These are phyloP conservation scores for Halictus rubicundus DNA, from an alignment of 1,140 invertebrate species.

Conservation along the genomic window DNA sequence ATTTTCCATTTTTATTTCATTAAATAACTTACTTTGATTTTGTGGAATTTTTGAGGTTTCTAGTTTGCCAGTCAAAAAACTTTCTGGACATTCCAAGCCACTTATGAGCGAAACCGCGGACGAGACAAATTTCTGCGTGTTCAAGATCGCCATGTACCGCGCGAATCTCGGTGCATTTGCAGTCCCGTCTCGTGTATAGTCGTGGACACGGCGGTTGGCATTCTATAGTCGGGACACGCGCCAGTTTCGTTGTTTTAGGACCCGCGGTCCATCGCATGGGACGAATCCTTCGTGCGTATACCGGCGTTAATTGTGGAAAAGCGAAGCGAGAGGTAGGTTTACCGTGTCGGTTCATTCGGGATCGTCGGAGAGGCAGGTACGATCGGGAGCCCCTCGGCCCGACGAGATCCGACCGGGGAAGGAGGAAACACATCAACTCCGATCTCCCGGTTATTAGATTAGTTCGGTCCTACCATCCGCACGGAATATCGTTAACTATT, in stretches of 20 bases:
- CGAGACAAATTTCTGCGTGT: too few species aligned
- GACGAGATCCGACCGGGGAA: constrained; percentile 13
- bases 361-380: constrained; percentile 30
- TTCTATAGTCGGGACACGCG: constrained; percentile 59
- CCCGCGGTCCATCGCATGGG: constrained; percentile 45
- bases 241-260: constrained; percentile 69
- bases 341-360: constrained; percentile 53
- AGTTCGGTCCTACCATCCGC: constrained; percentile 58
- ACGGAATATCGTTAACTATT: constrained; percentile 66
- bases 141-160: too few species aligned
- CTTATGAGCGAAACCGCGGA: background rate
- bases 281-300: constrained; percentile 55
- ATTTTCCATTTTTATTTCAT: too few species aligned
- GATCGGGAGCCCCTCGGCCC: constrained; percentile 27
- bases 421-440: constrained; percentile 39
- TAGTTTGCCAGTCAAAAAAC: too few species aligned
- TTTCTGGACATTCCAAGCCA: too few species aligned
- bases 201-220: background rate
- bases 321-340: constrained; percentile 47
- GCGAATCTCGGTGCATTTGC: constrained; percentile 4
- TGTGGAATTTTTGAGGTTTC: too few species aligned
- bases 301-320: constrained; percentile 68
- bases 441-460: constrained; percentile 65
- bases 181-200: background rate
- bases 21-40: too few species aligned